phyloP scores from a whole-genome alignment of 2,888 invertebrate genomes.

The Oasisia sp. region DNA sequence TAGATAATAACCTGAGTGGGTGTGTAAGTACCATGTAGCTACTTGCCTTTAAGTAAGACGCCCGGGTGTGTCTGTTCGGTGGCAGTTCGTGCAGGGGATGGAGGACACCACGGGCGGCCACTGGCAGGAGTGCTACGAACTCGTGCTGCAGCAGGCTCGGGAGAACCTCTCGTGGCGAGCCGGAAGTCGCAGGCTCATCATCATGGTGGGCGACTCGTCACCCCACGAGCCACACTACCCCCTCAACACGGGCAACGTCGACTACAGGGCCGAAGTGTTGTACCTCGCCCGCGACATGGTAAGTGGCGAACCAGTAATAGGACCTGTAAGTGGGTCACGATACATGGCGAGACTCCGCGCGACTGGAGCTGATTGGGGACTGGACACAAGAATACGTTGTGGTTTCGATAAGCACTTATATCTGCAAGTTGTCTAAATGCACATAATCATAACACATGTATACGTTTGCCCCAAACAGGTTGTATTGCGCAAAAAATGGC shows the following conservation, averaged over 20 bases:
- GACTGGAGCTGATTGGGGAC: no score
- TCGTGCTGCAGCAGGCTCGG: conserved; percentile 47
- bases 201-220: conserved; percentile 55
- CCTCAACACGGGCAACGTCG: conserved; percentile 47
- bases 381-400: no score
- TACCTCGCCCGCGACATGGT: background rate
- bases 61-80: background rate
- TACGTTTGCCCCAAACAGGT: no score
- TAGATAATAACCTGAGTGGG: no score
- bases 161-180: conserved; percentile 53
- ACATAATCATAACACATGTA: no score
- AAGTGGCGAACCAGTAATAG: background rate
- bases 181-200: conserved; percentile 50
- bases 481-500: no score
- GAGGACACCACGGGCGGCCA: conserved; percentile 42
- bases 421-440: no score
- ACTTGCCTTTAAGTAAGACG: no score
- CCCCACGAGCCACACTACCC: conserved; percentile 53
- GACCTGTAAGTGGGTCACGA: no score
- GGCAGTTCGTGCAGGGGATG: background rate
- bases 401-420: no score
- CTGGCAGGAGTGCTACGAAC: conserved; percentile 57
- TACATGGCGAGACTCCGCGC: no score
- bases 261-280: conserved; percentile 47
- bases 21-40: no score